Evolutionary conservation across 2,797 vertebrate species (phyloP), one percentile per base, ranked within the genome.

Genomic region (Pipistrellus kuhlii): DNA sequence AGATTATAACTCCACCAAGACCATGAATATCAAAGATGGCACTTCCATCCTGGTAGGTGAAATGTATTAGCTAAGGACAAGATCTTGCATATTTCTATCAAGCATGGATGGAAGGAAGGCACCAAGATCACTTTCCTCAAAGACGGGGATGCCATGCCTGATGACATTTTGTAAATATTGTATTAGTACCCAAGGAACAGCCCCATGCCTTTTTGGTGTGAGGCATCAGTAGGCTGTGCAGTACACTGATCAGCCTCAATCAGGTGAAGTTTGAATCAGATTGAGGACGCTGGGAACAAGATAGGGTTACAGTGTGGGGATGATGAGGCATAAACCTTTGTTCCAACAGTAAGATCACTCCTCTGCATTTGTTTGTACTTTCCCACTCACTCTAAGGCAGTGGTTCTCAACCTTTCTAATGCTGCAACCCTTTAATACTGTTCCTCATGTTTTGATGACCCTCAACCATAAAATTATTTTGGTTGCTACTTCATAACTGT

Each of bases 91-190:
- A 98, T 99, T 88, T 98, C 99, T 96, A 99, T 99, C 98, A 99
- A 99, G 97, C 98, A 98, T 84, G 98, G 68, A 27, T 99, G 98
- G 99, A 99, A 99, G 94, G 99, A 99, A 95, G 99, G 99, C 88
- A 99, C 99, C 97, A 99, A 99, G 97, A 99, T 99, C 98, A 99
- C 99, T 77, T 99, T 99, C 97, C 99, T 99, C 88, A 99, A 99
- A 95, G 98, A 99, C 96, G 98, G 99, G 5, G 98, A 99, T 4
- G 99, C 99, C 97, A 99, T 99, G 12, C 98, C 98, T 0, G 98
- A 99, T 95, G 99, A 99, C 97, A 99, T 99, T 98, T 99, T 15
- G 99, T 98, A 0, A 98, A 99, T 97, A 99, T 99, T 18, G 98
- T 99, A 93, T 99, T 99, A 95, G 98, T 99, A 85, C 98, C 99